Base-by-base conservation (phyloP, 2,113 vertebrate genomes). In the Coptodon rendalli region DNA sequence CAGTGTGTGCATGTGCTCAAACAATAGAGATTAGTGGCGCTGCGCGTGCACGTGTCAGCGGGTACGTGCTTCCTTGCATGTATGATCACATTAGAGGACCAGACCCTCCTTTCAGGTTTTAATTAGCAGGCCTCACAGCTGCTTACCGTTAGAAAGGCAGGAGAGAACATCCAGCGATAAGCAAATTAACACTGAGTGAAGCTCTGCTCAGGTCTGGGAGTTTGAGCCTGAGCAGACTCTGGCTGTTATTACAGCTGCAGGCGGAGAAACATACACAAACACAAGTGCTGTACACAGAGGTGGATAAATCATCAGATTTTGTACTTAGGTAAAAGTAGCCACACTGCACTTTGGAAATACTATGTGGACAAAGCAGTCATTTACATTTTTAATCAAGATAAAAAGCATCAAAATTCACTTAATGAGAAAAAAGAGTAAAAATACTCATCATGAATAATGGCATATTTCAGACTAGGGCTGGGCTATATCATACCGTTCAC, bases 41-140 rank as follows among this genome's bases (percentile, higher is more conserved):
- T 80, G 71, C 12, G 6, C 48, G 34, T 76, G 57, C 80, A 7
- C 16, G 12, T 80, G 83, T 68, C 43, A 57, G 8, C 8, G 36
- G 56, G 54, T 93, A 94, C 90, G 93, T 93, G 93, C 89, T 50
- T 45, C 66, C 82, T n/a, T 34, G 81, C 87, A 87, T 43, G 76
- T 82, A 31, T 93, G 94, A 95, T 96, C 82, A 85, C 82, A 95
- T 96, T 91, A 95, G 85, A 50, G 83, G 83, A 11, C 66, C 92
- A 93, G 93, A 90, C 87, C 88, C 36, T 90, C 83, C 87, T 87
- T 93, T 90, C 85, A 88, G 90, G 78, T 84, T 86, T 91, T 90
- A 94, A 96, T 96, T 93, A 95, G 90, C 89, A 73, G 91, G 59
- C 89, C 89, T 89, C 68, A 63, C 87, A 91, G 93, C 91, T 83